Conservation (phyloP, 2,113 vertebrate genomes). For the human (Homo sapiens) region GRCh38 chr9:108761001-108761500, state of each 20-base stretch:
- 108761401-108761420: neutral
- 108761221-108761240: neutral
- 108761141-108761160: neutral
- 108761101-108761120: slow-evolving; percentile 20
- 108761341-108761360: neutral
- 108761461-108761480: neutral
- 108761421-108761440: neutral
- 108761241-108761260: neutral
- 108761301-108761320: neutral
- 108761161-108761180: neutral
- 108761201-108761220: neutral
- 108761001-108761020: neutral
- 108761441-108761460: neutral
- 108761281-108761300: neutral
- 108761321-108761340: neutral
- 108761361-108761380: neutral
- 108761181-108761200: neutral
- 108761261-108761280: neutral
- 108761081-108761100: neutral
- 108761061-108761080: slow-evolving; percentile 3
- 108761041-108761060: neutral
- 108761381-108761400: neutral
- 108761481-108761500: neutral
- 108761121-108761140: neutral
- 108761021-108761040: slow-evolving; percentile 13